Percentiles rank a stretch among this genome's conserved stretches.
Evolutionary conservation across 2,888 invertebrate species (phyloP).

Genomic region (Periphyllus acericola): DNA sequence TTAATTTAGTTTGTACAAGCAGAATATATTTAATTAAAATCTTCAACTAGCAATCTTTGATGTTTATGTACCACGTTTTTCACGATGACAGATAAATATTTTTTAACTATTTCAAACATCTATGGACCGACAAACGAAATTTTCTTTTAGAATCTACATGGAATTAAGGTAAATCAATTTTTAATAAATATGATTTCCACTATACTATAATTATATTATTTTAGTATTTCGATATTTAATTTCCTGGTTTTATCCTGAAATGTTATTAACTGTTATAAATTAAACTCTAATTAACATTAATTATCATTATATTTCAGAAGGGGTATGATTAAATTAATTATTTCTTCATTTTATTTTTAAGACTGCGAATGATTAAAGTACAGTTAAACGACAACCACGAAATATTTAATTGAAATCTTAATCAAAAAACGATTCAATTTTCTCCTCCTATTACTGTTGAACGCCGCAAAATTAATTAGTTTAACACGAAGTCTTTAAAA

Average conservation of each 20-base stretch:
- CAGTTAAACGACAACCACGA: neutral
- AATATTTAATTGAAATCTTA: constrained; percentile 47
- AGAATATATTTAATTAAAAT: no score
- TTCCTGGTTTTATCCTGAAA: neutral
- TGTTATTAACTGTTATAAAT: constrained; percentile 4
- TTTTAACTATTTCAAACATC: neutral
- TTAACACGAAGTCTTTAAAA: neutral
- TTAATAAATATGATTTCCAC: no score
- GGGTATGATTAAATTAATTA: constrained; percentile 8
- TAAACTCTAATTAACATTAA: constrained; percentile 15
- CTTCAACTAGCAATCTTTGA: neutral
- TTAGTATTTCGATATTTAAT: neutral
- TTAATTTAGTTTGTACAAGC: neutral
- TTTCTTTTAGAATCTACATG: no score
- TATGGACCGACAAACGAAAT: no score
- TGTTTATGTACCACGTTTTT: neutral
- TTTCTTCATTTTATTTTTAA: constrained; percentile 2
- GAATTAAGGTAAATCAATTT: no score
- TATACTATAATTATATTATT: neutral
- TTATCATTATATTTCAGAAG: neutral
- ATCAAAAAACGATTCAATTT: constrained; percentile 51
- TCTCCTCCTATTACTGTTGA: constrained; percentile 13
- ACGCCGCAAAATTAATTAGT: constrained; percentile 11
- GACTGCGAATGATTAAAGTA: constrained; percentile 7
- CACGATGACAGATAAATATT: neutral